Evolutionary conservation across 1,140 invertebrate species (phyloP).

Genomic region (Phortica variegata): DNA sequence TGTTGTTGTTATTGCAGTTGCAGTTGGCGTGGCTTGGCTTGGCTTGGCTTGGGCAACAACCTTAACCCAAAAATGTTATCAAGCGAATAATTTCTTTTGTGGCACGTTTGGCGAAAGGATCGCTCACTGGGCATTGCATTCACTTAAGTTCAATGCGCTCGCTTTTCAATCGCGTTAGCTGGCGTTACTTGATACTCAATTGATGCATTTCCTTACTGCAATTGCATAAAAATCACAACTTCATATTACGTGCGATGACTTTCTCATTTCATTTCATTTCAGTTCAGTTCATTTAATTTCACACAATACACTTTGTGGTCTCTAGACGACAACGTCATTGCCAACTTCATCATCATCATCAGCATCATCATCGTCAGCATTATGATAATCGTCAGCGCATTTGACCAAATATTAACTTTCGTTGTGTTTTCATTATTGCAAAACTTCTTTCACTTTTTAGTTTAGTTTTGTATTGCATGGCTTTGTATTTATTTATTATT

Average conservation of each 20-base stretch:
- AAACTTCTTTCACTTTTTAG: conserved; percentile 41
- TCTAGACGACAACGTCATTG: no score
- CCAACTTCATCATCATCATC: no score
- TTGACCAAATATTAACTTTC: conserved; percentile 17
- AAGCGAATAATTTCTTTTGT: background rate
- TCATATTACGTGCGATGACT: conserved; percentile 42
- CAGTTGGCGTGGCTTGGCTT: no score
- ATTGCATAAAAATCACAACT: conserved; percentile 45
- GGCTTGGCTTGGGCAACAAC: conserved; percentile 35
- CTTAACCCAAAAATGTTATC: conserved; percentile 43
- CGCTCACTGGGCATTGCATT: conserved; percentile 23
- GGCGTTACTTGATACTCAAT: conserved; percentile 42
- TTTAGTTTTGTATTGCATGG: conserved; percentile 14
- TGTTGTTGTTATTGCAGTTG: no score
- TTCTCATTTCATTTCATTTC: conserved; percentile 47
- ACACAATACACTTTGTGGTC: no score
- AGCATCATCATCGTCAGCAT: no score
- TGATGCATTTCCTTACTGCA: conserved; percentile 46
- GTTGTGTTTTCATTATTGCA: conserved; percentile 10
- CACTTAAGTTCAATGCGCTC: conserved; percentile 17
- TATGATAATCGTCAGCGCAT: no score
- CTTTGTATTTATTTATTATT: conserved; percentile 29
- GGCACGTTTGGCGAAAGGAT: conserved; percentile 7
- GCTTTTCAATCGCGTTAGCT: background rate
- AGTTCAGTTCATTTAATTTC: conserved; percentile 51